A percentile compares a stretch with the other conserved stretches of the same genome.
Evolutionary conservation across 2,113 vertebrate genomes (phyloP).

Genomic region (Procapra przewalskii): DNA sequence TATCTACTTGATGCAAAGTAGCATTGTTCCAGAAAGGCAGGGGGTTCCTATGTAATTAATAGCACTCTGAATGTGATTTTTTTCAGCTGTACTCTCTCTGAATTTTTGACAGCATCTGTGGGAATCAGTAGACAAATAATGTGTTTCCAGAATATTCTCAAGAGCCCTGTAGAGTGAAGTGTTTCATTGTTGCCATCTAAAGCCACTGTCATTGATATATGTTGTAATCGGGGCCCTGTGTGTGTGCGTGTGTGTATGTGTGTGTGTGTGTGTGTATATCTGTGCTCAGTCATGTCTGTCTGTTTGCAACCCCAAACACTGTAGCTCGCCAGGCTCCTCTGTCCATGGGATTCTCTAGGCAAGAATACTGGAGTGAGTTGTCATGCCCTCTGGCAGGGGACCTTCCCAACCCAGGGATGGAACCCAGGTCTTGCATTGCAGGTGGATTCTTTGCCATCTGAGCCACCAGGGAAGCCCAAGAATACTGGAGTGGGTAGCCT

Average conservation of each 20-base stretch:
- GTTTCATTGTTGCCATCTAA: background rate
- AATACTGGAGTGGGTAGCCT: background rate
- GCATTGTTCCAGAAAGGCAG: background rate
- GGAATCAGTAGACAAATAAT: background rate
- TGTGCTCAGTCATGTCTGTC: background rate
- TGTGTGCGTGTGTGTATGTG: background rate
- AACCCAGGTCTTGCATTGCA: background rate
- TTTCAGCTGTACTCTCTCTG: background rate
- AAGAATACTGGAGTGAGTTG: background rate
- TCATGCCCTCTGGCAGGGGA: background rate
- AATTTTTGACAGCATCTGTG: background rate
- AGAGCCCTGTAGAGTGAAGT: background rate
- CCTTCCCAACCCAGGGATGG: background rate
- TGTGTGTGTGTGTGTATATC: background rate
- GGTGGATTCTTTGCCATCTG: background rate
- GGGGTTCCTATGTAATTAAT: background rate
- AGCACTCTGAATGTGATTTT: conserved; percentile 3
- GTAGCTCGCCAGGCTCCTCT: background rate
- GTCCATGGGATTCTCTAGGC: background rate
- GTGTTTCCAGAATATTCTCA: background rate
- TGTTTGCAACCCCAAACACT: background rate
- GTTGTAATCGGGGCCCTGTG: background rate
- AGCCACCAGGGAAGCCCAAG: background rate
- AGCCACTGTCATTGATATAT: background rate
- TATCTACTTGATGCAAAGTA: background rate